Evolutionary conservation across 2,113 vertebrate genomes (phyloP).

Genomic region (Rhea pennata): DNA sequence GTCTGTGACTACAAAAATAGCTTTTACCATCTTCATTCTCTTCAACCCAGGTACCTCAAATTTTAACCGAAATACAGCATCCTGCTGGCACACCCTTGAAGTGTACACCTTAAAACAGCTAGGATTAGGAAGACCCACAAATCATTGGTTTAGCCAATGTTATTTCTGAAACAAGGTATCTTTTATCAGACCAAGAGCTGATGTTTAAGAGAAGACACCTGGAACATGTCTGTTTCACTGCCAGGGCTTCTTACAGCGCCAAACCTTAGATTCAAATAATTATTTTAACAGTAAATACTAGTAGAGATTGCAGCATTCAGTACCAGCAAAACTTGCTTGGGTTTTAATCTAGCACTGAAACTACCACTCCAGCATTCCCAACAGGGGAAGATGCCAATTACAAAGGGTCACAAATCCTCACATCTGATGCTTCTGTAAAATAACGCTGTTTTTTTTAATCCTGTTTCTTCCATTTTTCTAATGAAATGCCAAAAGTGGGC

Average conservation of each 20-base stretch:
- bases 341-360: neutral
- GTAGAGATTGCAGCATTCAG: neutral
- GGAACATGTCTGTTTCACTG: neutral
- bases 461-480: neutral
- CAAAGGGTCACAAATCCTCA: neutral
- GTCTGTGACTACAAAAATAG: neutral
- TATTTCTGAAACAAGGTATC: neutral
- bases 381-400: neutral
- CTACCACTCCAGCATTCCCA: neutral
- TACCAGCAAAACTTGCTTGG: neutral
- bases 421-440: neutral
- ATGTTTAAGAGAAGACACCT: neutral
- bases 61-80: neutral
- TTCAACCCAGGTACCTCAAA: neutral
- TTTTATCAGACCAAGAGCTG: neutral
- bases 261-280: neutral
- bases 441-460: neutral
- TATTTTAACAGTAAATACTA: neutral
- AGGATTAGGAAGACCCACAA: neutral
- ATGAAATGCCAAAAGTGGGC: neutral
- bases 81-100: neutral
- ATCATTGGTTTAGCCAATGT: neutral
- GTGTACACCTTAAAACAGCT: neutral
- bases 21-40: neutral
- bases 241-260: neutral